These are phyloP conservation scores for Montipora sp. DNA, from an alignment of 64 coral and sea anemone species.

Conservation along the genomic window DNA sequence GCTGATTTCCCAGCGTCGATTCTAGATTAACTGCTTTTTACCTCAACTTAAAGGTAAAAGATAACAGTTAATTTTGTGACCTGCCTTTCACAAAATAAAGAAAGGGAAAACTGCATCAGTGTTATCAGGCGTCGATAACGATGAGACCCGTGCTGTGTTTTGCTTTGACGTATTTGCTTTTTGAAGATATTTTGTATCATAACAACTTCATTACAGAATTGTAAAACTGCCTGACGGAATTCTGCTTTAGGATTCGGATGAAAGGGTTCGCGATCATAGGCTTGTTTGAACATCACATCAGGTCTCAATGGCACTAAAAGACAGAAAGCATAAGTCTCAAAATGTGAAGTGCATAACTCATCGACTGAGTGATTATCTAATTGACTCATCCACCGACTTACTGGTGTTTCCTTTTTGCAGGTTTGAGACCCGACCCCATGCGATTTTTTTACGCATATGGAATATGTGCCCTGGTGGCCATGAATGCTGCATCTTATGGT, in stretches of 20 bases:
- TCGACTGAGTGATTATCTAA: background rate
- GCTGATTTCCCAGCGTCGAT: too few relatives aligned
- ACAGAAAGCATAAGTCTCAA: background rate
- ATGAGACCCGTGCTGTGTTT: too few relatives aligned
- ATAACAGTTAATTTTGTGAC: too few relatives aligned
- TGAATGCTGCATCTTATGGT: conserved; percentile 7
- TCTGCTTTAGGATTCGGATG: background rate
- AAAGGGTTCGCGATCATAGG: background rate
- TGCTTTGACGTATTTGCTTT: too few relatives aligned
- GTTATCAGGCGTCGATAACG: too few relatives aligned
- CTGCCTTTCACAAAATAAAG: too few relatives aligned
- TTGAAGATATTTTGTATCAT: too few relatives aligned
- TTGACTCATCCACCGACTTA: background rate
- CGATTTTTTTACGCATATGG: conserved; percentile 1
- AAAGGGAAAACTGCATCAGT: too few relatives aligned
- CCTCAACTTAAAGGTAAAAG: too few relatives aligned
- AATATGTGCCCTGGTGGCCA: background rate
- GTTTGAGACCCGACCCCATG: background rate
- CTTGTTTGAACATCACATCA: background rate
- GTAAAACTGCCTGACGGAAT: background rate
- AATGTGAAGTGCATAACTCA: background rate
- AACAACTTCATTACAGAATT: too few relatives aligned
- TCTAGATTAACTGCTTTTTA: too few relatives aligned
- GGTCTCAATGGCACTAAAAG: background rate
- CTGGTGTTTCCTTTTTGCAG: background rate